phyloP scores from a whole-genome alignment of 2,797 vertebrate genomes.

The Arrhamphus sclerolepis region DNA sequence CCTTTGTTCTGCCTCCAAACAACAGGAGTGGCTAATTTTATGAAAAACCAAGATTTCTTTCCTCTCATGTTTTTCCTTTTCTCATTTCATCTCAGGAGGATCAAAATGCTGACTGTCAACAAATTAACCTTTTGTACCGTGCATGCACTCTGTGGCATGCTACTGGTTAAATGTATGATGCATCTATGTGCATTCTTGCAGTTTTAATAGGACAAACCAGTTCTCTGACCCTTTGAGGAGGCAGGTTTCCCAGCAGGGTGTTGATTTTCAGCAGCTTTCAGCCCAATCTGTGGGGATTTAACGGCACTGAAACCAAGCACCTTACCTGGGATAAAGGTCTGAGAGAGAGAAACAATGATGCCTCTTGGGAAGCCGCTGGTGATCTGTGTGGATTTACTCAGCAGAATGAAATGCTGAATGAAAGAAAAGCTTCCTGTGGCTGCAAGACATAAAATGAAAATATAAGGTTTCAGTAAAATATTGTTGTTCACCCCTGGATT shows the following conservation, averaged over 20 bases:
- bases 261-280: constrained; percentile 62
- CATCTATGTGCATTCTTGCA: neutral
- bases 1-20: too few relatives aligned
- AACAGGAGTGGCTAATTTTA: too few relatives aligned
- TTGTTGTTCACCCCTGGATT: too few relatives aligned
- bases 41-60: too few relatives aligned
- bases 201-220: constrained; percentile 44
- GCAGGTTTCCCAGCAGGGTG: constrained; percentile 44
- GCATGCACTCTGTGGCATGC: too few relatives aligned
- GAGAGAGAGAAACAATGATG: constrained; percentile 1
- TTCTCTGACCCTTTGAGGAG: constrained; percentile 42
- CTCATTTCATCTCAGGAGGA: too few relatives aligned
- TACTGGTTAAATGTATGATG: neutral
- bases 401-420: neutral
- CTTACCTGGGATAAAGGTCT: constrained; percentile 37
- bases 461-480: too few relatives aligned
- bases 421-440: neutral
- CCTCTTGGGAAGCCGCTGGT: neutral
- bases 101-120: too few relatives aligned
- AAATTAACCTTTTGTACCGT: too few relatives aligned
- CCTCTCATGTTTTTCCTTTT: too few relatives aligned
- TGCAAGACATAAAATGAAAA: too few relatives aligned
- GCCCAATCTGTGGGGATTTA: constrained; percentile 42
- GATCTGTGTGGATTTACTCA: neutral
- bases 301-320: constrained; percentile 52